phyloP scores from a whole-genome alignment of 1,140 invertebrate species.

The Dermatophagoides farinae region DNA sequence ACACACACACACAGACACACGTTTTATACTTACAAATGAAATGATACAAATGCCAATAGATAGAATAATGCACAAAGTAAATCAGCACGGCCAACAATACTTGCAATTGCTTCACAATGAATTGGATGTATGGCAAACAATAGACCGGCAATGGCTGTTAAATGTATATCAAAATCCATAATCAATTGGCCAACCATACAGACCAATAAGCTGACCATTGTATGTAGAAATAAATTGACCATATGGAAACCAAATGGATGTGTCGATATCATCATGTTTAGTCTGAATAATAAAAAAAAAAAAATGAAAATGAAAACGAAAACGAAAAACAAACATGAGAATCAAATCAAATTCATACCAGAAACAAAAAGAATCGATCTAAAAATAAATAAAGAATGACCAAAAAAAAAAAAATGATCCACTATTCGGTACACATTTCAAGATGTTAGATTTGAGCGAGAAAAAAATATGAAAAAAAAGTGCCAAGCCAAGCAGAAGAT shows the following conservation, averaged over 20 bases:
- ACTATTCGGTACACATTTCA: too few species aligned
- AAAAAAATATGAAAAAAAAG: neutral
- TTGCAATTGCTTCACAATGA: slow-evolving; percentile 34
- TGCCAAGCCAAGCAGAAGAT: too few species aligned
- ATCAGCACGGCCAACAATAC: slow-evolving; percentile 33
- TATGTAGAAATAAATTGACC: slow-evolving; percentile 28
- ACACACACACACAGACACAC: too few species aligned
- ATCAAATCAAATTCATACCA: too few species aligned
- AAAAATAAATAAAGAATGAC: too few species aligned
- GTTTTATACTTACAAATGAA: slow-evolving; percentile 25
- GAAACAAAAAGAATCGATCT: too few species aligned
- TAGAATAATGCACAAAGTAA: slow-evolving; percentile 30
- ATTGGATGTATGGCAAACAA: slow-evolving; percentile 34
- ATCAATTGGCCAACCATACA: slow-evolving; percentile 6
- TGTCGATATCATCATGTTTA: slow-evolving; percentile 20
- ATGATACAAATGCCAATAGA: slow-evolving; percentile 23
- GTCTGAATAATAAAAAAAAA: slow-evolving; percentile 17
- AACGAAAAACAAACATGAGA: too few species aligned
- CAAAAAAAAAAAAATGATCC: too few species aligned
- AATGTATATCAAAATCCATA: slow-evolving; percentile 12
- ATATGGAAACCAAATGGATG: slow-evolving; percentile 27
- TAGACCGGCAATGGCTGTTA: slow-evolving; percentile 24
- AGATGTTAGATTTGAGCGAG: neutral
- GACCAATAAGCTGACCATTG: slow-evolving; percentile 13
- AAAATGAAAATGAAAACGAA: neutral